Evolutionary conservation across 2,888 invertebrate species (phyloP).

Genomic region (Torymus tubicola): DNA sequence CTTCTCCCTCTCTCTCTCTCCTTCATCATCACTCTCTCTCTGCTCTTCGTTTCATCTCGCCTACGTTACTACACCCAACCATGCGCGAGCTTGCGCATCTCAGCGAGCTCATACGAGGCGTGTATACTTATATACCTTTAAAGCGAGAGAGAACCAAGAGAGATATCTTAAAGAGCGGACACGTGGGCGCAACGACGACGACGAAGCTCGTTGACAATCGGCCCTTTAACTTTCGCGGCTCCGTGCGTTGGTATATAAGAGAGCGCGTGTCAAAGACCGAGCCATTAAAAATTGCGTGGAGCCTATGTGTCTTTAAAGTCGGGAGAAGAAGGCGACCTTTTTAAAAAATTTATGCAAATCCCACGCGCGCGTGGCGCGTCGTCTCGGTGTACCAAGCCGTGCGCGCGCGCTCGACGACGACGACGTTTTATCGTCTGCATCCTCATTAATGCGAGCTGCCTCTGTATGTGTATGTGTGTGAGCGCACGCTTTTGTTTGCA

Average conservation of each 20-base stretch:
- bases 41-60: too few species aligned
- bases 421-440: conserved; percentile 45
- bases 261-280: too few species aligned
- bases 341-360: conserved; percentile 47
- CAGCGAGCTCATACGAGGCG: not conserved
- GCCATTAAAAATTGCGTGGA: conserved; percentile 42
- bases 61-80: too few species aligned
- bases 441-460: conserved; percentile 37
- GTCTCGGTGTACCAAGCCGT: conserved; percentile 13
- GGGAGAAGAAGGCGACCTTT: conserved; percentile 22
- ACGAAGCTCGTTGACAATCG: conserved; percentile 39
- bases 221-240: conserved; percentile 23
- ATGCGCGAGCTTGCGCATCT: too few species aligned
- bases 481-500: conserved; percentile 57
- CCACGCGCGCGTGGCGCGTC: not conserved
- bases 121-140: not conserved
- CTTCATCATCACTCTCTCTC: too few species aligned
- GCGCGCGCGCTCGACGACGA: too few species aligned
- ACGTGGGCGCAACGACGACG: conserved; percentile 28
- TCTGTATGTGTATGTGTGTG: conserved; percentile 50
- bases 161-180: conserved; percentile 31
- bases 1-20: too few species aligned
- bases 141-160: conserved; percentile 5
- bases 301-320: conserved; percentile 3
- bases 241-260: too few species aligned